These are phyloP conservation scores for Abscondita cerata DNA, from an alignment of 2,888 invertebrate genomes.

Conservation along the genomic window DNA sequence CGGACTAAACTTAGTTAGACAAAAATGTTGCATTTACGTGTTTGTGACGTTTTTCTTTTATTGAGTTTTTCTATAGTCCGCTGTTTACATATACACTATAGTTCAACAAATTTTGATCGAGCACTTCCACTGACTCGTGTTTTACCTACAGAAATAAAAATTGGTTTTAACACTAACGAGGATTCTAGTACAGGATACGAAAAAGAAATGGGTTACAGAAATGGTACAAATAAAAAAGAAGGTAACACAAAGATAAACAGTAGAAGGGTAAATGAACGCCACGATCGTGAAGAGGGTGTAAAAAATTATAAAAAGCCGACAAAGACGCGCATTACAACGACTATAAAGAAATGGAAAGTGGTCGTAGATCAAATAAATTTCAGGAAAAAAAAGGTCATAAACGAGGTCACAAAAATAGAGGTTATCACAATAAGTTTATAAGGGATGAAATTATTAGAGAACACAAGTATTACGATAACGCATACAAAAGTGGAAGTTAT, in stretches of 20 bases:
- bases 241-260: constrained; percentile 49
- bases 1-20: no score
- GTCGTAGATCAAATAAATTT: constrained; percentile 72
- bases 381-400: constrained; percentile 79
- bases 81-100: no score
- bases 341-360: constrained; percentile 72
- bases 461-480: constrained; percentile 79
- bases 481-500: constrained; percentile 74
- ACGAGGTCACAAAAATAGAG: constrained; percentile 79
- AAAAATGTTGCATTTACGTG: no score
- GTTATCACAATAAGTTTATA: constrained; percentile 80
- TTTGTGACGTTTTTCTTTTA: no score
- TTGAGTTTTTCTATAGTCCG: no score
- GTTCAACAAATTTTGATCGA: no score
- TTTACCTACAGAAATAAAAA: no score
- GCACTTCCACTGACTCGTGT: no score
- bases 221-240: constrained; percentile 47
- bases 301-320: constrained; percentile 71
- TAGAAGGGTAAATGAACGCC: constrained; percentile 61
- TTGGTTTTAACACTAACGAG: no score
- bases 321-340: constrained; percentile 68
- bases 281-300: constrained; percentile 66
- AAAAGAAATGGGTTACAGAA: constrained; percentile 18
- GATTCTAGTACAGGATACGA: neutral
- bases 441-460: constrained; percentile 81